These are phyloP conservation scores for Pollenia labialis DNA, from an alignment of 2,888 invertebrate genomes.

Conservation along the genomic window DNA sequence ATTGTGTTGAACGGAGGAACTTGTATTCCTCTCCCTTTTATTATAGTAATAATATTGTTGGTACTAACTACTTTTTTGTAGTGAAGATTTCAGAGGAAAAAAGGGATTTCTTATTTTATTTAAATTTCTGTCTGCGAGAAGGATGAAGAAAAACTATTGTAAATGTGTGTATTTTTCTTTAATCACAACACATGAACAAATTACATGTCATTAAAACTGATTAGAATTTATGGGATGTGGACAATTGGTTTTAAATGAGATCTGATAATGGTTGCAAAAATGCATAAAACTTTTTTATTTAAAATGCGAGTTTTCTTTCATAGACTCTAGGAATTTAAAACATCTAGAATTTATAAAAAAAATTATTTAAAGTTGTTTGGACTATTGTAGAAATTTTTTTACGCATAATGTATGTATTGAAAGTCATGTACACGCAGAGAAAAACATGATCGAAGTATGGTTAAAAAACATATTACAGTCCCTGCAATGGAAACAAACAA, in stretches of 20 bases:
- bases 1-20: neutral
- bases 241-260: conserved; percentile 72
- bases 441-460: too few species aligned
- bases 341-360: conserved; percentile 30
- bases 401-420: neutral
- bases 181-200: conserved; percentile 71
- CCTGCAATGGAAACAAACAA: too few species aligned
- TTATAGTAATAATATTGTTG: neutral
- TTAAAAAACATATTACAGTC: too few species aligned
- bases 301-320: neutral
- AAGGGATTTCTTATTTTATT: conserved; percentile 55
- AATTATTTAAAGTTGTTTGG: conserved; percentile 36
- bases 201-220: conserved; percentile 73
- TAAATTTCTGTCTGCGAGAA: conserved; percentile 31
- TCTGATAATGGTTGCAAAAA: conserved; percentile 57
- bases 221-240: conserved; percentile 73
- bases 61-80: conserved; percentile 45
- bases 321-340: conserved; percentile 9
- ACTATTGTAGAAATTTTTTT: neutral
- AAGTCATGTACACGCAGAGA: too few species aligned
- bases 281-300: neutral
- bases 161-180: conserved; percentile 35
- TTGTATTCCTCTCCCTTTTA: conserved; percentile 3
- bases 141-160: conserved; percentile 42
- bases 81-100: conserved; percentile 46